Evolutionary conservation across 2,797 vertebrate species (phyloP).

Genomic region (Diglossa cyanea): DNA sequence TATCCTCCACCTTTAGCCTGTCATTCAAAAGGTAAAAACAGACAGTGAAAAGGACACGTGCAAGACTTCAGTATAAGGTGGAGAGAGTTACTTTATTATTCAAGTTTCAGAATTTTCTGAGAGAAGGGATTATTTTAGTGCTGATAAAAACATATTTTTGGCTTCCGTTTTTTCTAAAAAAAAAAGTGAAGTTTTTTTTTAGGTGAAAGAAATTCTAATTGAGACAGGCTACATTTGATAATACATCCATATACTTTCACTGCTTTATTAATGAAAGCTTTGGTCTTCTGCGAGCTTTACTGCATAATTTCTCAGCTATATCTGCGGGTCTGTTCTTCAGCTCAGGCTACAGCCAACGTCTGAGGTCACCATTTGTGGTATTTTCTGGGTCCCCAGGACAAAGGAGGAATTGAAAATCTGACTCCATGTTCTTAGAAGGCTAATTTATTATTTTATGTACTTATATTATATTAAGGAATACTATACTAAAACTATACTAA

Average conservation of each 20-base stretch:
- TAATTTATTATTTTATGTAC: too few relatives aligned
- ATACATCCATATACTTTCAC: background rate
- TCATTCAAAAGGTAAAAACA: background rate
- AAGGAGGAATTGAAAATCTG: too few relatives aligned
- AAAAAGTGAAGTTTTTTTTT: background rate
- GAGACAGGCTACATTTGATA: background rate
- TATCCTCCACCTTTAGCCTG: conserved; percentile 94
- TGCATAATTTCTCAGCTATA: background rate
- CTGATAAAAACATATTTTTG: background rate
- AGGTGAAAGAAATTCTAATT: background rate
- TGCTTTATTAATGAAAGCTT: background rate
- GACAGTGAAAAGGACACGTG: background rate
- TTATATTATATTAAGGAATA: too few relatives aligned
- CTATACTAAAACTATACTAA: too few relatives aligned
- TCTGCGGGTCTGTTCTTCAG: too few relatives aligned
- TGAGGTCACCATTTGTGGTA: too few relatives aligned
- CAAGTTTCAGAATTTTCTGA: background rate
- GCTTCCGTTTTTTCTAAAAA: background rate
- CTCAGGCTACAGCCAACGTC: too few relatives aligned
- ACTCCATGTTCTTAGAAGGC: too few relatives aligned
- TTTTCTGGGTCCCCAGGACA: too few relatives aligned
- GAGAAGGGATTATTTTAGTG: background rate
- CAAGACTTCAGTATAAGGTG: background rate
- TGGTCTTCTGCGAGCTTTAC: background rate
- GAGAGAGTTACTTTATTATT: background rate